A percentile compares a stretch with the other conserved stretches of the same genome.
Conservation (phyloP, 2,888 invertebrate species). For the Slavum lentiscoides region DNA sequence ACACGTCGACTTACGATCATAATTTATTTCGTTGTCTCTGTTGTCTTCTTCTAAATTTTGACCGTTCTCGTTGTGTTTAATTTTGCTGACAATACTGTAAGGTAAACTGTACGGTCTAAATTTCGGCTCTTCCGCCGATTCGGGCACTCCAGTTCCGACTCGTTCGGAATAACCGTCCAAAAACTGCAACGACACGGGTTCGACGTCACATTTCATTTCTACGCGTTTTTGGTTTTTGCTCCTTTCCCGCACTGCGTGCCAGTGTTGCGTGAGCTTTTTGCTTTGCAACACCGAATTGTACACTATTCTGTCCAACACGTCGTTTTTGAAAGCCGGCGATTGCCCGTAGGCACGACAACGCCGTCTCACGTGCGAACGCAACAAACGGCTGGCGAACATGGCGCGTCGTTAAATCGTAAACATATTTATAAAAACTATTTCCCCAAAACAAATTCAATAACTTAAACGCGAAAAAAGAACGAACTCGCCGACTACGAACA, state of each 20-base stretch:
- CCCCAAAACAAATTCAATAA: too few relatives aligned
- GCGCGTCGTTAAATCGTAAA: neutral
- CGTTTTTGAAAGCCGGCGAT: neutral
- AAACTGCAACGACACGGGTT: constrained; percentile 30
- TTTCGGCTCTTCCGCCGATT: neutral
- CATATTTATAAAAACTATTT: neutral
- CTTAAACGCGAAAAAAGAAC: neutral
- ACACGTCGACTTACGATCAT: constrained; percentile 21
- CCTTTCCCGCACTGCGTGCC: neutral
- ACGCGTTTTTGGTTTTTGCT: neutral
- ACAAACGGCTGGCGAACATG: neutral
- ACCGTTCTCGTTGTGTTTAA: neutral
- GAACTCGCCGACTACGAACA: neutral
- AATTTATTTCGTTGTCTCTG: neutral
- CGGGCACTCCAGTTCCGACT: neutral
- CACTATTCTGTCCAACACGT: constrained; percentile 22
- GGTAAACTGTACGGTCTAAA: constrained; percentile 3
- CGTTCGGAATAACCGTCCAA: constrained; percentile 7
- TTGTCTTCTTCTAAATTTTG: neutral
- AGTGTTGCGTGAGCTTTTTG: neutral
- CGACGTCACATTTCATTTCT: constrained; percentile 1
- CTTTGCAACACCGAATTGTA: constrained; percentile 36
- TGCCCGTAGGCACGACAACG: constrained; percentile 9
- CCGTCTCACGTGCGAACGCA: neutral
- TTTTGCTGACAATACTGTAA: constrained; percentile 20